Percentiles rank a stretch among this genome's conserved stretches.
phyloP scores from a whole-genome alignment of 2,113 vertebrate genomes.

The Nothoprocta perdicaria region DNA sequence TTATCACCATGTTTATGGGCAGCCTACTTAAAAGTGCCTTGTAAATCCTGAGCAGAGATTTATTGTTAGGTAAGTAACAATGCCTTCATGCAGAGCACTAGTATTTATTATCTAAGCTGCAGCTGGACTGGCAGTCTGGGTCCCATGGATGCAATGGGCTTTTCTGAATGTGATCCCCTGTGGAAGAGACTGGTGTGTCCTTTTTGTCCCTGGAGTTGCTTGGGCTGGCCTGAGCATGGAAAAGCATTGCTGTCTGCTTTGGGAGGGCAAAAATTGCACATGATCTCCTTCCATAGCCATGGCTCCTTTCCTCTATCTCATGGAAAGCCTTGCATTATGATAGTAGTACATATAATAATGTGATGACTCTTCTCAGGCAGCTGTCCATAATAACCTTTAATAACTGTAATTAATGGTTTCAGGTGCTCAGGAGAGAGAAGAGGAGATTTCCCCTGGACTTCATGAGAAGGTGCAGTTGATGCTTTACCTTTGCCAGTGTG shows the following conservation, averaged over 20 bases:
- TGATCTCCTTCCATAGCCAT: neutral
- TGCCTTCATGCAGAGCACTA: neutral
- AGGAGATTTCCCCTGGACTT: neutral
- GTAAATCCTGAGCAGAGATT: neutral
- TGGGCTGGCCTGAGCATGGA: neutral
- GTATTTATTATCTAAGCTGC: neutral
- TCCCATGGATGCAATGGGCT: accelerated
- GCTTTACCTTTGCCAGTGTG: neutral
- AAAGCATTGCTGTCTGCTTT: neutral
- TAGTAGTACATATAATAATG: neutral
- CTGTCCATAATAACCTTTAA: neutral
- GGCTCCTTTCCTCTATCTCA: neutral
- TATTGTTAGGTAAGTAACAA: neutral
- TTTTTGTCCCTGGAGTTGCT: neutral
- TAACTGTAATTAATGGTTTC: neutral
- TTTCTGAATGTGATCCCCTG: neutral
- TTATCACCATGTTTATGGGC: neutral
- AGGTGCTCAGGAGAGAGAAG: neutral
- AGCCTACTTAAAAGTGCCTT: neutral
- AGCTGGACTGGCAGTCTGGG: too few species aligned
- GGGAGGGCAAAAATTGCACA: neutral
- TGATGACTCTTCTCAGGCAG: neutral
- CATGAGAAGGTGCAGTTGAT: neutral
- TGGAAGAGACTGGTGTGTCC: too few species aligned
- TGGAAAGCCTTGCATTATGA: neutral